Evolutionary conservation across 2,797 vertebrate genomes (phyloP), one percentile per base, ranked within the genome.

Genomic region (Oryzias dopingdopingensis): DNA sequence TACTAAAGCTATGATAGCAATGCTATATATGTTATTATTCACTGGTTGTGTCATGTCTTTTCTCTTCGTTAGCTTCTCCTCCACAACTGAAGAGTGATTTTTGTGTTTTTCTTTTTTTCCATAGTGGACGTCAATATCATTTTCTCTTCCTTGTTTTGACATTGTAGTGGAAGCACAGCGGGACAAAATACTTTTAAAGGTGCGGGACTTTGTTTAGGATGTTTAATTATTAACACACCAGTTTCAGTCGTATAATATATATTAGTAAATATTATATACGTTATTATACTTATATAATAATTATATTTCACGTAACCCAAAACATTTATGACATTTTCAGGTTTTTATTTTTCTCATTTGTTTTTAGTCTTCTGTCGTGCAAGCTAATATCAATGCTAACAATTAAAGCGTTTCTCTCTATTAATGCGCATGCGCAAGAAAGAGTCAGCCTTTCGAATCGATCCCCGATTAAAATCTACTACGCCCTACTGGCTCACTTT

Each of bases 131-230:
- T 52, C 26, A 67, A 79, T 83, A 85, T 80, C 86, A 2, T 37
- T 37, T 67, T 72, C 13, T 2, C 17, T 66, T 69, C 40, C 63
- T 81, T 85, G 74, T 80, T 82, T 84, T 81, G 71, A 78, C 57
- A 43, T 26, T 44, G 62, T 85, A 91, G 51, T 80, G 90, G 63
- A 49, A 77, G 84, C 77, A 68, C 71, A 15, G 18, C 79, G 87
- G 89, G 83, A 75, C 90, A 90, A 90, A 89, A 44, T 79, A 22
- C 16, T 8, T 16, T 1, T 42, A 2, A 37, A 42, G 14, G 4
- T 42, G 42, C 42, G 5, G 14, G 15, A 42, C 16, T 20, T 12
- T 22, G 22, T 17, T 45, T 8, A 45, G 12, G 20, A 4, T 12
- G 32, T 4, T n/a, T 10, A 13, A 46, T 4, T 46, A 17, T 22